Conservation (phyloP, 2,888 invertebrate genomes). For the Dicyrtoma fusca region DNA sequence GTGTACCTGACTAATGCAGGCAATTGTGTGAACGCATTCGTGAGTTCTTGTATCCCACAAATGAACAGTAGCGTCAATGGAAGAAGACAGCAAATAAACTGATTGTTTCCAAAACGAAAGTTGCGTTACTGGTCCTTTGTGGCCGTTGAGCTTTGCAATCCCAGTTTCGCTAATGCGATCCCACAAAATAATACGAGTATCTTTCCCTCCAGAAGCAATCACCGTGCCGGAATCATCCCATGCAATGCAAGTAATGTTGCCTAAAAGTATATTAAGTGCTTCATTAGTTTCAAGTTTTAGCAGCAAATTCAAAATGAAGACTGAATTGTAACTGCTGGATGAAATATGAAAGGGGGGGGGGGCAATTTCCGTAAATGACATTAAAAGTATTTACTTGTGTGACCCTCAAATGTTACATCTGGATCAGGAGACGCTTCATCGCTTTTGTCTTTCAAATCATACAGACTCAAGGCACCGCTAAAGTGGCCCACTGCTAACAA, state of each 20-base stretch:
- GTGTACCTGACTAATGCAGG: constrained; percentile 78
- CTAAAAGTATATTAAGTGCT: constrained; percentile 33
- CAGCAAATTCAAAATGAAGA: too few species aligned
- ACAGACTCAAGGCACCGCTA: constrained; percentile 85
- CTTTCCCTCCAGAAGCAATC: constrained; percentile 63
- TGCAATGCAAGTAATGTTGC: constrained; percentile 44
- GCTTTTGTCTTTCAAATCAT: constrained; percentile 67
- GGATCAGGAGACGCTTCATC: constrained; percentile 66
- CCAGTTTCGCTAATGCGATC: constrained; percentile 92
- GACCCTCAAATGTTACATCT: constrained; percentile 75
- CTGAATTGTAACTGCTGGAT: too few species aligned
- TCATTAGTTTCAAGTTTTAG: too few species aligned
- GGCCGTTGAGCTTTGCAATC: constrained; percentile 83
- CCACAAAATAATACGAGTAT: constrained; percentile 92
- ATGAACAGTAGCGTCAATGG: constrained; percentile 93
- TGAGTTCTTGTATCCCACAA: constrained; percentile 97
- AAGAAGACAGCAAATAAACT: constrained; percentile 75
- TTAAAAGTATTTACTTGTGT: constrained; percentile 62
- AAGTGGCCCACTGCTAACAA: constrained; percentile 88
- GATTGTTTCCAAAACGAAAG: constrained; percentile 72
- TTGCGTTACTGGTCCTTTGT: constrained; percentile 87
- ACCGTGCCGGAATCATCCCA: constrained; percentile 51
- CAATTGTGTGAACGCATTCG: constrained; percentile 92
- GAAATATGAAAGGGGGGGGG: too few species aligned
- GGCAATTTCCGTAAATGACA: neutral